Percentiles rank a stretch among this genome's conserved stretches.
Evolutionary conservation across 2,797 vertebrate genomes (phyloP).

Genomic region (Argyrosomus regius): DNA sequence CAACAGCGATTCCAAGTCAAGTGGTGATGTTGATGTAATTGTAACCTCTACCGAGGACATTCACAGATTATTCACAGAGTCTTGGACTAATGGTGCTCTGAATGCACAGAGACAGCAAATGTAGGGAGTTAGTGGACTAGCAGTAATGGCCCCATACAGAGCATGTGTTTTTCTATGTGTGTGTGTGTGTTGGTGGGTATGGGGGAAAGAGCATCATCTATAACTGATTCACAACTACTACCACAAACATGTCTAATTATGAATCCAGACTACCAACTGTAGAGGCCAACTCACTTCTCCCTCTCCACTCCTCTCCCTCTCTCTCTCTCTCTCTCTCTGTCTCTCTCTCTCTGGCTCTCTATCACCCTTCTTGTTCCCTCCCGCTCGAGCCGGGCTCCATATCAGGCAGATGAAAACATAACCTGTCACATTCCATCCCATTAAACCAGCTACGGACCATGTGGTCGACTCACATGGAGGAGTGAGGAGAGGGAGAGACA

Average conservation of each 20-base stretch:
- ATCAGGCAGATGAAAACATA: slow-evolving; percentile 86
- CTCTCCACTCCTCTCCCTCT: slow-evolving; percentile 5
- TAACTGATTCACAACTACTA: slow-evolving; percentile 81
- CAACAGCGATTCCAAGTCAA: slow-evolving; percentile 60
- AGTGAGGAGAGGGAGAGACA: slow-evolving; percentile 68
- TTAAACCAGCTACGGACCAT: slow-evolving; percentile 87
- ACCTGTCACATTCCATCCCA: slow-evolving; percentile 89
- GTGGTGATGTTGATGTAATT: slow-evolving; percentile 54
- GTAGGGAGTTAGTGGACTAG: slow-evolving; percentile 76
- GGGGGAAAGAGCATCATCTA: slow-evolving; percentile 67
- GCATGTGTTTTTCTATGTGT: slow-evolving; percentile 65
- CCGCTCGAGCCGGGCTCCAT: slow-evolving; percentile 77
- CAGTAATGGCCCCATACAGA: slow-evolving; percentile 81
- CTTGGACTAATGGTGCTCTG: slow-evolving; percentile 82
- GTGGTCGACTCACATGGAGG: slow-evolving; percentile 83
- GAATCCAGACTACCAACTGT: slow-evolving; percentile 70
- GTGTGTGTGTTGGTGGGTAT: slow-evolving; percentile 45
- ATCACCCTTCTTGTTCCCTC: slow-evolving; percentile 54
- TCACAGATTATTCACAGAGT: slow-evolving; percentile 86
- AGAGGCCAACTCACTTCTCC: slow-evolving; percentile 43
- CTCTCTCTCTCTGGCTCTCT: slow-evolving; percentile 27
- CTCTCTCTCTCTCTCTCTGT: slow-evolving; percentile 1
- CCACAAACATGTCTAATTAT: slow-evolving; percentile 81
- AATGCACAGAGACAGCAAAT: slow-evolving; percentile 83
- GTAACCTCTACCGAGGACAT: slow-evolving; percentile 61